Conservation (phyloP, 2,113 vertebrate species). For the Triplophysa siluroides region DNA sequence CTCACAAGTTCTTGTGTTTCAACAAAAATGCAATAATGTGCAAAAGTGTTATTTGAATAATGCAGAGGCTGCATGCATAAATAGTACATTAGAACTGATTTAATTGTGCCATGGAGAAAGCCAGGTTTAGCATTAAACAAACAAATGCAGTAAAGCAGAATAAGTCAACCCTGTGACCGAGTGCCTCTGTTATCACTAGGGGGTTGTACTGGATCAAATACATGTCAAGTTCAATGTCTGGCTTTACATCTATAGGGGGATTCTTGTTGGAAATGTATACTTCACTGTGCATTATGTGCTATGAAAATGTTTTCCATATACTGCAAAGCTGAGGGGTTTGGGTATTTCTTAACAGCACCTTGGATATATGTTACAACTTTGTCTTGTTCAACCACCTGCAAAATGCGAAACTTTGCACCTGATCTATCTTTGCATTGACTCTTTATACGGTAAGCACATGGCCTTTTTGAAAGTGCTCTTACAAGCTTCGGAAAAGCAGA, state of each 20-base stretch:
- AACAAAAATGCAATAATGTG: slow-evolving; percentile 74
- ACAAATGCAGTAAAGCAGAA: slow-evolving; percentile 67
- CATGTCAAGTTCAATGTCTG: slow-evolving; percentile 1
- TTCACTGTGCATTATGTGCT: slow-evolving; percentile 6
- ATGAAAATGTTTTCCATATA: neutral
- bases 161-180: slow-evolving; percentile 62
- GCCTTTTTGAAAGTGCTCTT: slow-evolving; percentile 45
- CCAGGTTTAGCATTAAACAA: slow-evolving; percentile 66
- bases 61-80: slow-evolving; percentile 76
- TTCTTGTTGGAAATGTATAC: neutral
- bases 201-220: neutral
- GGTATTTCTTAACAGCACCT: neutral
- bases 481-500: slow-evolving; percentile 60
- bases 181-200: slow-evolving; percentile 44
- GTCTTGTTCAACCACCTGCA: slow-evolving; percentile 1
- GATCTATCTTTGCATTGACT: slow-evolving; percentile 8
- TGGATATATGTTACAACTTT: slow-evolving; percentile 8
- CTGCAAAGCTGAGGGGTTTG: neutral
- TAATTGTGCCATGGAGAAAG: slow-evolving; percentile 74
- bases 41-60: slow-evolving; percentile 77
- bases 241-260: neutral
- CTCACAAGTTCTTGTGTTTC: slow-evolving; percentile 66
- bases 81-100: slow-evolving; percentile 78
- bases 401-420: neutral
- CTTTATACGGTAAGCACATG: slow-evolving; percentile 13